Percentiles rank a stretch among this genome's conserved stretches.
These are phyloP conservation scores for Iphiclides podalirius DNA, from an alignment of 2,888 invertebrate genomes.

Conservation along the genomic window DNA sequence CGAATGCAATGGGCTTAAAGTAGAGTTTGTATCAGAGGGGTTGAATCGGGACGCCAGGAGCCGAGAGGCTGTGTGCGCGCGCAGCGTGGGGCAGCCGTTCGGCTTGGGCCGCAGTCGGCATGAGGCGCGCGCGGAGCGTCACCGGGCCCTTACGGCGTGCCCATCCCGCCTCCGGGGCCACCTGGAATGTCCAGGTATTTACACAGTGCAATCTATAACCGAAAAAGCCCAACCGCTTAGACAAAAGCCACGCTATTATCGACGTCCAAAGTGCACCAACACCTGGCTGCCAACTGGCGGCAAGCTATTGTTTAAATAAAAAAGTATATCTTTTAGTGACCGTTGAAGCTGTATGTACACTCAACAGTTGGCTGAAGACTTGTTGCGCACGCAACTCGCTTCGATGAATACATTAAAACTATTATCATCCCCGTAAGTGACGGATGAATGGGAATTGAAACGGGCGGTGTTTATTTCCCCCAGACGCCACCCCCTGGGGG, in stretches of 20 bases:
- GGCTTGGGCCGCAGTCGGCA: conserved; percentile 63
- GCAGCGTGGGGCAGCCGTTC: conserved; percentile 33
- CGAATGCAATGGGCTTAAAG: conserved; percentile 32
- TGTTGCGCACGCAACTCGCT: conserved; percentile 65
- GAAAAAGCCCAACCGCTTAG: neutral
- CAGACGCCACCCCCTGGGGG: conserved; percentile 13
- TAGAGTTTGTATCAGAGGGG: conserved; percentile 35
- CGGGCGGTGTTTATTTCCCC: conserved; percentile 25
- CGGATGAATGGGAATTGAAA: conserved; percentile 30
- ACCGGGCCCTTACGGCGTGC: conserved; percentile 84
- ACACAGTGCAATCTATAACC: conserved; percentile 4
- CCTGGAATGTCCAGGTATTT: conserved; percentile 89
- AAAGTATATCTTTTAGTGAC: conserved; percentile 33
- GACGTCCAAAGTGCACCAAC: neutral
- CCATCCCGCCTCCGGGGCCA: conserved; percentile 89
- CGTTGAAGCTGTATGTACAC: conserved; percentile 35
- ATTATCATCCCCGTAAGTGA: conserved; percentile 36
- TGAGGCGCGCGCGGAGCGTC: conserved; percentile 75
- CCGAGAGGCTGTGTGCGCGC: conserved; percentile 69
- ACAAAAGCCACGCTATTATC: neutral
- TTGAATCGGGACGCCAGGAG: conserved; percentile 47
- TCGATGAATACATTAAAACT: conserved; percentile 57
- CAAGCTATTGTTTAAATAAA: conserved; percentile 18
- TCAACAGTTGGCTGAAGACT: conserved; percentile 74
- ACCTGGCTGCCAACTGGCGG: neutral